Base-by-base conservation (phyloP, 2,113 vertebrate genomes). In the Emydura subglobosa region DNA sequence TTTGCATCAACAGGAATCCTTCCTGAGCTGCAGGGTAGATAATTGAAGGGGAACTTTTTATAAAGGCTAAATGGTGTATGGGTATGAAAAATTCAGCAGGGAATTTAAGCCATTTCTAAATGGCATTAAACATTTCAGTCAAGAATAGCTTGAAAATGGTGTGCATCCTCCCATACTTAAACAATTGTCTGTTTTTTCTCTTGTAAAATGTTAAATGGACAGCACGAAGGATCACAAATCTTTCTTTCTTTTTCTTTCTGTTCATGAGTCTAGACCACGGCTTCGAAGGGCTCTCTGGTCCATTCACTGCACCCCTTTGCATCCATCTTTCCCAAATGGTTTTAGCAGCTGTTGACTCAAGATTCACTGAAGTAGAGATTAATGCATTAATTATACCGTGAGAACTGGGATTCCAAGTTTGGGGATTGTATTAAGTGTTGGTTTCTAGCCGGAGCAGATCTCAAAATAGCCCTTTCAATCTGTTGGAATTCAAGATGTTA, bases 91-190 rank as follows among this genome's bases (percentile, higher is more conserved):
- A 96, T 96, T 95, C 92, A 97, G 61, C 59, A 84, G 85, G 72
- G 91, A 96, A 96, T 97, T 97, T 96, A 96, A 97, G 92, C 92
- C 72, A 89, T 92, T 97, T 97, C 88, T 49, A 94, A 91, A 89
- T 76, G 85, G 49, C 94, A 95, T 95, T 87, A 98, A 97, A 94
- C 78, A 86, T 95, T 93, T 86, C 17, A 25, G 80, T 96, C 85
- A 91, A 97, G 91, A 95, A 84, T 88, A 82, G 82, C 82, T 96
- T 96, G 97, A 96, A 95, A 92, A 91, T 95, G 83, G 90, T 1
- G 1, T 92, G 91, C 93, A 94, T 91, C 96, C 87, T 94, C 93
- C 53, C 82, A 86, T 51, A 76, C 84, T 96, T 94, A 92, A 93
- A 94, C 53, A 88, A 27, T 87, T 93, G 54, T 89, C 57, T 91